A percentile compares a stretch with the other conserved stretches of the same genome.
Evolutionary conservation across 2,113 vertebrate genomes (phyloP).

Genomic region (Chelonoidis abingdonii): DNA sequence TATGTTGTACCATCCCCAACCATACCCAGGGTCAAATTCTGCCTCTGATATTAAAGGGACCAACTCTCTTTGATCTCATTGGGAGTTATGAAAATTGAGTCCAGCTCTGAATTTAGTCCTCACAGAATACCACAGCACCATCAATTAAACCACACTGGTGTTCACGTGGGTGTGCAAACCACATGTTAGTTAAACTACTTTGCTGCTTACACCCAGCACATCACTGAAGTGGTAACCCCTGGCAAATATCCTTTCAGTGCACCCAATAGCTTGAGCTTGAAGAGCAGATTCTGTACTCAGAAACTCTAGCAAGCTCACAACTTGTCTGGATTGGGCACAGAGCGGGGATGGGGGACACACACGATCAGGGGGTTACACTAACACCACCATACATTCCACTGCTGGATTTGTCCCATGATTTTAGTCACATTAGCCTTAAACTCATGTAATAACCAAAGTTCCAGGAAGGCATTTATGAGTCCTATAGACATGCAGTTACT

Average conservation of each 20-base stretch:
- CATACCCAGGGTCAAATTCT: not conserved
- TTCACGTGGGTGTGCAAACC: not conserved
- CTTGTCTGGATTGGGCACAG: not conserved
- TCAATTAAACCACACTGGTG: too few species aligned
- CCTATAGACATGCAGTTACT: not conserved
- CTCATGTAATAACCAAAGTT: not conserved
- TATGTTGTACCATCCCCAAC: not conserved
- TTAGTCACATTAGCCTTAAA: not conserved
- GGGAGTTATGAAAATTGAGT: not conserved
- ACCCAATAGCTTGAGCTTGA: not conserved
- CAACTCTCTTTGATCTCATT: not conserved
- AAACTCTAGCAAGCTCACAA: not conserved
- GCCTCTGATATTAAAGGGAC: not conserved
- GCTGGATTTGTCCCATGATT: not conserved
- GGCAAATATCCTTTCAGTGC: too few species aligned
- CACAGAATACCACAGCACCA: not conserved
- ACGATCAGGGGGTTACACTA: not conserved
- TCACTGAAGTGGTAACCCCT: too few species aligned
- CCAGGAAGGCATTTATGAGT: not conserved
- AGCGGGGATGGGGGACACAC: not conserved
- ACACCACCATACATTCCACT: too few species aligned
- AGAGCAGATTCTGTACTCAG: not conserved
- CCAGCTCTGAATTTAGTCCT: not conserved
- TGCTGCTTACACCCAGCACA: not conserved
- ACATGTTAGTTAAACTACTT: not conserved